phyloP scores from a whole-genome alignment of 1,140 invertebrate species.

The Hetaerina americana region DNA sequence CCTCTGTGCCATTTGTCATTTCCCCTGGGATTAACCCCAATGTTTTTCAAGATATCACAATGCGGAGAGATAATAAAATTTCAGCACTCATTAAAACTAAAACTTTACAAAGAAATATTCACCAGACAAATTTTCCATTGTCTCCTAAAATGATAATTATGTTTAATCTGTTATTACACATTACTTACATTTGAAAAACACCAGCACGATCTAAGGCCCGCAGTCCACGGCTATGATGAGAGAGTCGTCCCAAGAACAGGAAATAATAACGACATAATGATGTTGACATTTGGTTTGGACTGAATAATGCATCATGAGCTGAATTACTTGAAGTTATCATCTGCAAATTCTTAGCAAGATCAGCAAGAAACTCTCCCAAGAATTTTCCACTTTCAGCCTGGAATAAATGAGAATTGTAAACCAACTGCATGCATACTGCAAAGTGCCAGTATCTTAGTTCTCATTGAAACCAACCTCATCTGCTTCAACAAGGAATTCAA shows the following conservation, averaged over 20 bases:
- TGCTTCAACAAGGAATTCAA: conserved; percentile 55
- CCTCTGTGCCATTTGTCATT: too few relatives aligned
- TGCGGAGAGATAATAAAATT: too few relatives aligned
- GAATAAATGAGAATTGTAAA: conserved; percentile 16
- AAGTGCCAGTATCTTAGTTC: too few relatives aligned
- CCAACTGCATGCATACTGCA: neutral
- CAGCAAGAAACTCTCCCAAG: conserved; percentile 63
- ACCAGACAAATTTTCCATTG: too few relatives aligned
- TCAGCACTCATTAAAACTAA: too few relatives aligned
- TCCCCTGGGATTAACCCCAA: too few relatives aligned
- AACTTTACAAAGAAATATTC: too few relatives aligned
- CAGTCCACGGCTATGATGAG: conserved; percentile 55
- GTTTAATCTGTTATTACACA: conserved; percentile 8
- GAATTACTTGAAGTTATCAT: conserved; percentile 57
- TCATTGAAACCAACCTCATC: conserved; percentile 37
- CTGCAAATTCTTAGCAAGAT: conserved; percentile 62
- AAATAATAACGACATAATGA: conserved; percentile 91
- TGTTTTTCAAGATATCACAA: too few relatives aligned
- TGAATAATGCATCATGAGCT: conserved; percentile 77
- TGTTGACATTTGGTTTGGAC: conserved; percentile 71
- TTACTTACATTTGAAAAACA: conserved; percentile 56
- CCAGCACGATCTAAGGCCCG: conserved; percentile 60
- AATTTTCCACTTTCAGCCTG: conserved; percentile 37
- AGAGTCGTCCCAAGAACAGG: conserved; percentile 77
- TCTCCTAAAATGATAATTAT: conserved; percentile 4